Conservation (phyloP, 1,140 invertebrate genomes). For the Armadillidium nasatum region DNA sequence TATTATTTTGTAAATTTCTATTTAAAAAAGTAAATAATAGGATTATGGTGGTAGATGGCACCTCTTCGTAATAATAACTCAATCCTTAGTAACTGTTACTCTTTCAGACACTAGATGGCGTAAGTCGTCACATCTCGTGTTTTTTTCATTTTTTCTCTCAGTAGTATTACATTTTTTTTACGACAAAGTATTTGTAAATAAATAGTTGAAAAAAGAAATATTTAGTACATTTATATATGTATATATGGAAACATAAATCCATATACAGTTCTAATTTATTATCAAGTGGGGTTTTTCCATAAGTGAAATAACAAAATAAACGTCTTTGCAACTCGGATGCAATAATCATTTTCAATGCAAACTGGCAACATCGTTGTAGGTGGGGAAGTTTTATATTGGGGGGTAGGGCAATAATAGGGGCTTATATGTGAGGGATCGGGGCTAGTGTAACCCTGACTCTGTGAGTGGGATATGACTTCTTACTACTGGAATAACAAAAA, state of each 20-base stretch:
- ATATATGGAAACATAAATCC: too few relatives aligned
- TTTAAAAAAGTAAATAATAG: not conserved
- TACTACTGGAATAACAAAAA: too few relatives aligned
- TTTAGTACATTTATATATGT: too few relatives aligned
- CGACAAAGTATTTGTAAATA: too few relatives aligned
- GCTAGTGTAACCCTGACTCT: not conserved
- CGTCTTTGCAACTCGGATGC: not conserved
- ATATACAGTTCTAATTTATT: too few relatives aligned
- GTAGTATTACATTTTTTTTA: too few relatives aligned
- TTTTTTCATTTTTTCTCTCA: not conserved
- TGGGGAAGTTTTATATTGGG: not conserved
- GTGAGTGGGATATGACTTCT: not conserved
- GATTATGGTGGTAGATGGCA: not conserved
- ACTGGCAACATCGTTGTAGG: not conserved
- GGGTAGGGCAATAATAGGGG: not conserved
- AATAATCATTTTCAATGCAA: not conserved
- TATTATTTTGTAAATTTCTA: too few relatives aligned
- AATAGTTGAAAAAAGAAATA: too few relatives aligned
- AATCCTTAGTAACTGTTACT: not conserved
- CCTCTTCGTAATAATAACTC: not conserved
- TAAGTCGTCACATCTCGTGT: not conserved
- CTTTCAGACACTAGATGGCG: not conserved
- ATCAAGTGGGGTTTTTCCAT: too few relatives aligned
- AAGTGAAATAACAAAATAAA: too few relatives aligned
- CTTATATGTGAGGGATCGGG: not conserved